phyloP scores from a whole-genome alignment of 1,140 invertebrate species.

The Hetaerina americana region DNA sequence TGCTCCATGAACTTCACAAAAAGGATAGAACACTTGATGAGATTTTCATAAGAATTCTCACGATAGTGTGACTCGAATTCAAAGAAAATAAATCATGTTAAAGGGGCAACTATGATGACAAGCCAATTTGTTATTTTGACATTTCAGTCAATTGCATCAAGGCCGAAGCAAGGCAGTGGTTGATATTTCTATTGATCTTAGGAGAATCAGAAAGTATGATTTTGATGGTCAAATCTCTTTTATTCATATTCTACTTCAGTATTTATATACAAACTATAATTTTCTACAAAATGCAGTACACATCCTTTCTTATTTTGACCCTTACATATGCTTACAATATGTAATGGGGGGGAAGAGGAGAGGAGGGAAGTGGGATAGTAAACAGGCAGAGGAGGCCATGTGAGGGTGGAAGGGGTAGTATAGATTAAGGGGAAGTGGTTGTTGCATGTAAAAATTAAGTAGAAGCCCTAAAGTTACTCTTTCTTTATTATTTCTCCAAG shows the following conservation, averaged over 20 bases:
- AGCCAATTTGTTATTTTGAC: too few species aligned
- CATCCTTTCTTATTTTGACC: background rate
- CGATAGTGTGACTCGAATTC: too few species aligned
- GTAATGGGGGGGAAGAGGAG: background rate
- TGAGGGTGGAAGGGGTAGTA: background rate
- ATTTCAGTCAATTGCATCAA: too few species aligned
- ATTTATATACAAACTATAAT: constrained; percentile 1
- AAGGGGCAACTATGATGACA: too few species aligned
- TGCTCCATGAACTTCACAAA: too few species aligned
- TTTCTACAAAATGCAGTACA: background rate
- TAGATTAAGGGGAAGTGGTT: background rate
- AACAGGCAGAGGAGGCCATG: background rate
- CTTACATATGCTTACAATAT: background rate
- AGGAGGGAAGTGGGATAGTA: background rate
- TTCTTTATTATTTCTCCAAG: background rate
- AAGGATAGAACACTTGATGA: too few species aligned
- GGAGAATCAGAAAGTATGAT: background rate
- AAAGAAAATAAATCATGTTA: too few species aligned
- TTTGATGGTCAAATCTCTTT: background rate
- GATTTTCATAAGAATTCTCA: too few species aligned
- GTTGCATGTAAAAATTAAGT: background rate
- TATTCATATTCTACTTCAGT: background rate
- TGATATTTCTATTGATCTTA: too few species aligned
- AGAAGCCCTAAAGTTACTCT: background rate
- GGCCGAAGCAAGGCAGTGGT: too few species aligned